Evolutionary conservation across 92 coral and sea anemone genomes (phyloP).

Genomic region (Porites lobata): DNA sequence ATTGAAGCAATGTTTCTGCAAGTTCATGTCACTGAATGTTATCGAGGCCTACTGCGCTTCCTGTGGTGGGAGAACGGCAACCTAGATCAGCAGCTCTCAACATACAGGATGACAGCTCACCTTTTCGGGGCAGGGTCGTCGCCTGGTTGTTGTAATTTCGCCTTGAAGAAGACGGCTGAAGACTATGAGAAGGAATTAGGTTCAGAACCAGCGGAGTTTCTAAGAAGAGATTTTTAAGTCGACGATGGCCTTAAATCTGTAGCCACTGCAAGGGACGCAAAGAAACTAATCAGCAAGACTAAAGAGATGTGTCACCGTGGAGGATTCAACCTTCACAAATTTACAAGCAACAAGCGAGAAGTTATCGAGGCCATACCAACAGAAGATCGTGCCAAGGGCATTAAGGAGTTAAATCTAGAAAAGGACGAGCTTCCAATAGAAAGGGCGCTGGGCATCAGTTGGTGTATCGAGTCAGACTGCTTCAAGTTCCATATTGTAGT

Average conservation of each 20-base stretch:
- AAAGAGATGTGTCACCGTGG: conserved; percentile 35
- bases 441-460: no score
- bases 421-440: background rate
- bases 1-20: conserved; percentile 30
- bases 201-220: conserved; percentile 26
- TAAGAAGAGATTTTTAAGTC: conserved; percentile 23
- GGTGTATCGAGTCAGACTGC: no score
- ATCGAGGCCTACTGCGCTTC: conserved; percentile 4
- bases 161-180: conserved; percentile 31
- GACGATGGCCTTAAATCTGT: conserved; percentile 15
- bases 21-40: conserved; percentile 23
- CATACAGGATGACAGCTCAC: conserved; percentile 20
- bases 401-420: background rate
- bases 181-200: conserved; percentile 21
- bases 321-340: conserved; percentile 38
- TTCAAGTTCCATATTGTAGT: no score
- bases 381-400: conserved; percentile 3
- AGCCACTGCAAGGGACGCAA: background rate
- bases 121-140: conserved; percentile 31
- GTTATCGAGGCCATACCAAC: conserved; percentile 6
- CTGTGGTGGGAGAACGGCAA: conserved; percentile 36
- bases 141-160: conserved; percentile 27
- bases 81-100: conserved; percentile 16
- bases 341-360: conserved; percentile 8
- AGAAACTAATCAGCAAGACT: background rate